These are phyloP conservation scores for Sinhomidia bicolor DNA, from an alignment of 2,888 invertebrate genomes.

Conservation along the genomic window DNA sequence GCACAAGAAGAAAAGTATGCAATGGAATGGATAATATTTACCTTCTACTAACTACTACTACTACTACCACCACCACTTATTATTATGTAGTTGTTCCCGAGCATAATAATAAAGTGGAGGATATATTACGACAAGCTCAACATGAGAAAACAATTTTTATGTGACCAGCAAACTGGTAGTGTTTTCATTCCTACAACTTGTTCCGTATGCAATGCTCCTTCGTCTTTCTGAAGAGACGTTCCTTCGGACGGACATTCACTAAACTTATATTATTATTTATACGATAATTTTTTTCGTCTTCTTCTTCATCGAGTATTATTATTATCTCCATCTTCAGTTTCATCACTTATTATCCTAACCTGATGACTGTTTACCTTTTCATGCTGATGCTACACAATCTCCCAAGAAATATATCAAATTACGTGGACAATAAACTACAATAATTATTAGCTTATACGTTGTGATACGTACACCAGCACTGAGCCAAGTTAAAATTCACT, in stretches of 20 bases:
- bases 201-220: background rate
- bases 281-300: background rate
- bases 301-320: background rate
- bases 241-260: background rate
- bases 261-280: background rate
- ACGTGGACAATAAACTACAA: slow-evolving; percentile 27
- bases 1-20: too few relatives aligned
- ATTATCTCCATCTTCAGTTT: slow-evolving; percentile 2
- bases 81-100: slow-evolving; percentile 30
- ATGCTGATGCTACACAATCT: background rate
- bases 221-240: background rate
- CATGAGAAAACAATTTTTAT: slow-evolving; percentile 48
- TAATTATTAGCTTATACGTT: background rate
- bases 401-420: slow-evolving; percentile 33
- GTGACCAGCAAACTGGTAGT: slow-evolving; percentile 33
- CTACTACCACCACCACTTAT: too few relatives aligned
- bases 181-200: background rate
- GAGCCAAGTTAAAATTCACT: background rate
- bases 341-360: slow-evolving; percentile 28
- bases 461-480: background rate
- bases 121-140: slow-evolving; percentile 49
- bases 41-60: background rate
- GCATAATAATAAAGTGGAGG: slow-evolving; percentile 52
- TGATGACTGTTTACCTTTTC: slow-evolving; percentile 27
- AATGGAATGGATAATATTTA: background rate